Conservation (phyloP, 2,797 vertebrate genomes). For the Streptopelia turtur region DNA sequence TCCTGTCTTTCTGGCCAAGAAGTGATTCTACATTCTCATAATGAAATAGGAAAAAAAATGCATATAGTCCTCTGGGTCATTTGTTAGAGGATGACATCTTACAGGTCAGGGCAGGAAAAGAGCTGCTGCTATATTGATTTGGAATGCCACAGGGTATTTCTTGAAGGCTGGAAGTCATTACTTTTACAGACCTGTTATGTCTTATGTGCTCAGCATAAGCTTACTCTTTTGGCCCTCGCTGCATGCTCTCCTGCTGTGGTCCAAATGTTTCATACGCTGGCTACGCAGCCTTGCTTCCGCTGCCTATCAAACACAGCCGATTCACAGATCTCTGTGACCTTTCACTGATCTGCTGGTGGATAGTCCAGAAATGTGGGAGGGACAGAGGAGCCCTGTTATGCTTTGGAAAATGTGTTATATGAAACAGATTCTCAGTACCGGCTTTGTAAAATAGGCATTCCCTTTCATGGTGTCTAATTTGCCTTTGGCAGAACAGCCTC, state of each 20-base stretch:
- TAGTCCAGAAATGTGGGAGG: slow-evolving; percentile 25
- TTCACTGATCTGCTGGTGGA: background rate
- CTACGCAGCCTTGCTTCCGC: slow-evolving; percentile 15
- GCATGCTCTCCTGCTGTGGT: slow-evolving; percentile 42
- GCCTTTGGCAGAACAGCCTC: slow-evolving; percentile 29
- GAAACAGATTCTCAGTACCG: slow-evolving; percentile 25
- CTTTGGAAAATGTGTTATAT: slow-evolving; percentile 35
- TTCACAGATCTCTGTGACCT: slow-evolving; percentile 35
- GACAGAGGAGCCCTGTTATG: background rate
- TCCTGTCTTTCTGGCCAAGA: background rate
- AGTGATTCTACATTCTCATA: slow-evolving; percentile 9
- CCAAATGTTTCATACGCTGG: slow-evolving; percentile 26
- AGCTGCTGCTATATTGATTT: slow-evolving; percentile 50
- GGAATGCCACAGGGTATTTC: slow-evolving; percentile 28
- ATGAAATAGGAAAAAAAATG: background rate
- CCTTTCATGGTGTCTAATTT: slow-evolving; percentile 24
- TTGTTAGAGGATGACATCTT: slow-evolving; percentile 49
- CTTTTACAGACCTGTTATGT: slow-evolving; percentile 57
- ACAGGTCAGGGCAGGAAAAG: slow-evolving; percentile 40
- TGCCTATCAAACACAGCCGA: background rate
- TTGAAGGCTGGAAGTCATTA: slow-evolving; percentile 63
- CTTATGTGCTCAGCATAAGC: slow-evolving; percentile 50
- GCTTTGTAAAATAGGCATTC: slow-evolving; percentile 5
- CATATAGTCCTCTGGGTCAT: background rate
- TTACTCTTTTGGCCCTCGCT: slow-evolving; percentile 42